These are phyloP conservation scores for Troides oblongomaculatus DNA, from an alignment of 2,888 invertebrate genomes.

Conservation along the genomic window DNA sequence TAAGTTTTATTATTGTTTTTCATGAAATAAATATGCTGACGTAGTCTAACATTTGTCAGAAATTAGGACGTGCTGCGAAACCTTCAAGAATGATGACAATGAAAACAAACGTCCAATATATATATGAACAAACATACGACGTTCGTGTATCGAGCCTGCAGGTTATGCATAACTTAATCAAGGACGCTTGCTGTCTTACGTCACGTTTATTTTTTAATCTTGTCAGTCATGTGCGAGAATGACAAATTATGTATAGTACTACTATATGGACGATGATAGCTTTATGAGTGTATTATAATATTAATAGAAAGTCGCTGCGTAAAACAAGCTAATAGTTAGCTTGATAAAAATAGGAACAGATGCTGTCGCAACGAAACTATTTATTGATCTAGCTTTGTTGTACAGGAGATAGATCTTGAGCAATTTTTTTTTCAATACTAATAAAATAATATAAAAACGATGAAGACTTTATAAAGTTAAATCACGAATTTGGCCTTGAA, in stretches of 20 bases:
- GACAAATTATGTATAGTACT: neutral
- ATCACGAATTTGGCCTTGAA: too few species aligned
- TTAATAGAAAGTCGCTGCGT: too few species aligned
- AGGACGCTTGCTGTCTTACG: slow-evolving; percentile 24
- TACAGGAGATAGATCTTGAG: too few species aligned
- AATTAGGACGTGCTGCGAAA: slow-evolving; percentile 12
- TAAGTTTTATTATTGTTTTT: slow-evolving; percentile 12
- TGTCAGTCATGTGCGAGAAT: slow-evolving; percentile 17
- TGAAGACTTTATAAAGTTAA: too few species aligned
- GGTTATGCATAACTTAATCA: slow-evolving; percentile 28
- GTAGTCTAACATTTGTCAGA: neutral
- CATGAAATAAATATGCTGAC: slow-evolving; percentile 2
- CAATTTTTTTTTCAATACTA: too few species aligned
- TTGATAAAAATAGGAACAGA: too few species aligned
- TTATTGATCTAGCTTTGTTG: too few species aligned
- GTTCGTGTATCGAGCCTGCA: slow-evolving; percentile 17
- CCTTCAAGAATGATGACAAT: slow-evolving; percentile 7
- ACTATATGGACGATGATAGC: too few species aligned
- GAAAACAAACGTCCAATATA: slow-evolving; percentile 16
- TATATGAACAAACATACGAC: slow-evolving; percentile 22
- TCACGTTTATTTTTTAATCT: slow-evolving; percentile 25
- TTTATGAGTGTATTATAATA: too few species aligned
- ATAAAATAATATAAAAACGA: too few species aligned
- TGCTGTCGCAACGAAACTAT: too few species aligned
- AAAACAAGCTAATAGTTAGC: too few species aligned